Evolutionary conservation across 1,140 invertebrate genomes (phyloP), one percentile per base, ranked within the genome.

Genomic region (Vanessa tameamea): DNA sequence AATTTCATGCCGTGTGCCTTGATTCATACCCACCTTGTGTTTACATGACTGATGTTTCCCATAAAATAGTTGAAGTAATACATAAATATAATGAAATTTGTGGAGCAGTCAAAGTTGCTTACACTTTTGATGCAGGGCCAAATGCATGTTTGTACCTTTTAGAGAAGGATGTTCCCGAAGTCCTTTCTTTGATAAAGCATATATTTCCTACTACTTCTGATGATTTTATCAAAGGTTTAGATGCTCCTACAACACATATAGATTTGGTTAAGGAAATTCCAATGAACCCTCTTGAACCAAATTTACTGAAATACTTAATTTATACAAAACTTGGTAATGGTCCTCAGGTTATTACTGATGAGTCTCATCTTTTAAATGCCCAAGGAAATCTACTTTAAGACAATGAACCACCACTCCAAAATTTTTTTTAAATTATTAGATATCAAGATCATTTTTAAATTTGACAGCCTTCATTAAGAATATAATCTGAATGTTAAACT

Each of bases 41-140:
- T 26, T 99, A 99, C 85, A 96, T 99, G 95, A 99, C 97, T 84
- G 96, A 98, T 86, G 93, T 95, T 1, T 99, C 98, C 4, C 95
- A 96, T 84, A 91, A 94, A 47, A 96, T 99, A 64, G 94, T 97
- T 2, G 92, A 96, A 80, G 92, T 99, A 74, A 94, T 99, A 51
- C 97, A 99, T 93, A 85, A 90, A 11, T 98, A 96, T 83, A 99
- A 99, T 91, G 92, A 94, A 26, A 84, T 93, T 31, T 93, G 88
- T 82, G 95, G 95, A 15, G 82, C 88, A 70, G 88, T 91, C 31
- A 96, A 95, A 88, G 96, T 97, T 5, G 97, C 98, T 6, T 99
- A 99, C 87, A 99, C 98, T 31, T 99, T 98, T 94, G 98, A 99
- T 95, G 98, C 98, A 74, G 99, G 99, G 13, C 97, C 98, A 69